phyloP scores from a whole-genome alignment of 2,113 vertebrate species.

The Conger conger region DNA sequence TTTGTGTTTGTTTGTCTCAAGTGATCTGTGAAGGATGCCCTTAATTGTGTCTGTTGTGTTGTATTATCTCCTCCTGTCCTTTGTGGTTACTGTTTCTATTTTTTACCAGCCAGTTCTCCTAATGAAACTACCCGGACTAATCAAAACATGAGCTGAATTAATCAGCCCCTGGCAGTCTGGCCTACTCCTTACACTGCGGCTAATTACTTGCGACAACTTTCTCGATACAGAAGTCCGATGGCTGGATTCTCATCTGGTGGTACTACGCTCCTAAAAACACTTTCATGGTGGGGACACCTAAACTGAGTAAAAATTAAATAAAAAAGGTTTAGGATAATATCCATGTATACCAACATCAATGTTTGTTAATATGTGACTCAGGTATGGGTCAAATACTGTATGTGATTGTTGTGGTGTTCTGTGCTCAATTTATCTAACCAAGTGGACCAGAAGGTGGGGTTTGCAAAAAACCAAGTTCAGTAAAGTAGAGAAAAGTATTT shows the following conservation, averaged over 20 bases:
- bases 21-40: background rate
- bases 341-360: background rate
- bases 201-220: constrained; percentile 80
- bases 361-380: background rate
- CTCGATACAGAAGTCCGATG: constrained; percentile 66
- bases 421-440: no score
- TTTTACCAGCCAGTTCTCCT: constrained; percentile 63
- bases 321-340: background rate
- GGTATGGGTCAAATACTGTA: no score
- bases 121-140: constrained; percentile 81
- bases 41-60: no score
- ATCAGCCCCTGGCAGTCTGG: constrained; percentile 75
- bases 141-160: constrained; percentile 80
- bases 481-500: no score
- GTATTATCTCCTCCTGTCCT: constrained; percentile 19
- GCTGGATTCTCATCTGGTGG: constrained; percentile 28
- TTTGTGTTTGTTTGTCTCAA: constrained; percentile 13
- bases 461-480: no score
- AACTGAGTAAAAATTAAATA: background rate
- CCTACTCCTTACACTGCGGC: constrained; percentile 49
- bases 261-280: background rate
- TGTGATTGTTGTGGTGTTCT: no score
- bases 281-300: background rate
- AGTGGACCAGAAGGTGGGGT: background rate
- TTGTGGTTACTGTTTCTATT: constrained; percentile 30